These are phyloP conservation scores for Pentamera pediparva DNA, from an alignment of 53 echinoderm and acorn worm species.

Conservation along the genomic window DNA sequence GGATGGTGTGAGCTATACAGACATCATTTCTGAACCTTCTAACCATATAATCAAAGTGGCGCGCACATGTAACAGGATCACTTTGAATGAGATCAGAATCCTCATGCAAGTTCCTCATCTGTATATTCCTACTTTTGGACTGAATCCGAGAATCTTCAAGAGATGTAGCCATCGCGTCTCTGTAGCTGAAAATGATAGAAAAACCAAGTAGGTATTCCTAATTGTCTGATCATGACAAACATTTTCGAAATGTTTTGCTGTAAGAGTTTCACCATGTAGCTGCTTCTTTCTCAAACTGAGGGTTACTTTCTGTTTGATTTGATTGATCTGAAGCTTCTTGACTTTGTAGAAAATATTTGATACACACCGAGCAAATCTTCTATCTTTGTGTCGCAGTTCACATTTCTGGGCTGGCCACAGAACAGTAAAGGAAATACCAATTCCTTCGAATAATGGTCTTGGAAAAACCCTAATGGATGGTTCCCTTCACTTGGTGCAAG, in stretches of 20 bases:
- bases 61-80: too few relatives aligned
- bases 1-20: constrained; percentile 6
- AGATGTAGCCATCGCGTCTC: constrained; percentile 29
- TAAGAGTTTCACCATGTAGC: constrained; percentile 16
- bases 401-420: constrained; percentile 7
- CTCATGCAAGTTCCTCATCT: not conserved
- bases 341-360: constrained; percentile 33
- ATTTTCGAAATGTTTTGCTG: constrained; percentile 24
- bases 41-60: constrained; percentile 8
- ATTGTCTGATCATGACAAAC: not conserved
- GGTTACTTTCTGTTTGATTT: constrained; percentile 30
- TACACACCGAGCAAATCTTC: constrained; percentile 29
- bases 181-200: constrained; percentile 27
- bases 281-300: constrained; percentile 23
- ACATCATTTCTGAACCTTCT: constrained; percentile 5
- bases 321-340: constrained; percentile 41
- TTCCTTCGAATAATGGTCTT: not conserved
- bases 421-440: not conserved
- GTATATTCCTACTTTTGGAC: constrained; percentile 1
- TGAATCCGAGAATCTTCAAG: constrained; percentile 12
- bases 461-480: not conserved
- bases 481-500: constrained; percentile 22
- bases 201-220: constrained; percentile 34
- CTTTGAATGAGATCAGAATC: constrained; percentile 18
- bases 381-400: constrained; percentile 26